Evolutionary conservation across 2,888 invertebrate species (phyloP), one percentile per base, ranked within the genome.

Genomic region (Apamea monoglypha): DNA sequence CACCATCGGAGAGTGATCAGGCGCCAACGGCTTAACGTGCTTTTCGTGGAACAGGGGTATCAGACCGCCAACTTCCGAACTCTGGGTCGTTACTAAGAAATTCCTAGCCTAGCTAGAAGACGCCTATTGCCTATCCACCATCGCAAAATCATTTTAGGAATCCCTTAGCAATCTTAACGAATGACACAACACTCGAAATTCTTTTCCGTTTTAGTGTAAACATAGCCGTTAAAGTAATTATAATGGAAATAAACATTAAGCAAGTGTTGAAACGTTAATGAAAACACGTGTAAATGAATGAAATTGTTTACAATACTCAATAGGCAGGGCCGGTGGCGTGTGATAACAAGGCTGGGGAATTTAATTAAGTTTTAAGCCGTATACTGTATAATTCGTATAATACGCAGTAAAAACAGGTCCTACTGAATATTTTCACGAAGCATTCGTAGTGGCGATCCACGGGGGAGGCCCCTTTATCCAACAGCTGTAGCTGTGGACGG

Each of bases 211-310:
- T 64, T 36, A 72, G 5, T 44, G n/a, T 56, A 56, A 80, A 66
- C 25, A 72, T 29, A 4, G 25, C 21, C n/a, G 73, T 50, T 32
- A 72, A 71, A 50, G 47, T 63, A 56, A 72, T 83, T 83, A 72
- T 69, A 68, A 85, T 72, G 44, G 29, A 67, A 71, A 79, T 71
- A 66, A 78, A 76, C 67, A 74, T 61, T 3, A 85, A 63, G 50
- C 44, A 79, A 74, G 74, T 71, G 68, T 73, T 67, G 1, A 74
- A 82, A 25, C 64, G 56, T 18, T 74, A 83, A 80, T 83, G 67
- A 50, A 79, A 82, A 86, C 83, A 86, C 74, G 76, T 76, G 76
- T 59, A 63, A 67, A 84, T 83, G 75, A 86, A 84, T 86, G 73
- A 85, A 82, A 85, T 50, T 80, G 74, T 83, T 86, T 74, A 85